Percentiles rank a stretch among this genome's conserved stretches.
phyloP scores from a whole-genome alignment of 1,140 invertebrate genomes.

The Oryzaephilus surinamensis region DNA sequence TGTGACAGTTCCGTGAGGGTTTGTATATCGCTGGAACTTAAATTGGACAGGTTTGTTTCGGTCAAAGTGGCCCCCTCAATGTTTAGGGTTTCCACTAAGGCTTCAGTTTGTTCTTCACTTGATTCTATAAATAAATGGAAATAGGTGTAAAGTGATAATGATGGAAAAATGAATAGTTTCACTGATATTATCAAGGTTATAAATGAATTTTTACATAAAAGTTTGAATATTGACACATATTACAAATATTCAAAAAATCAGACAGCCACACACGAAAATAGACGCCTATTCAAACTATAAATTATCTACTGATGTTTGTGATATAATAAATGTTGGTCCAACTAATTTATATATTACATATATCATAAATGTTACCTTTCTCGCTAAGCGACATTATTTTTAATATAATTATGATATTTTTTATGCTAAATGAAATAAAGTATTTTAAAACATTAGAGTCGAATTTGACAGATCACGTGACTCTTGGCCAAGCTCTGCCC shows the following conservation, averaged over 20 bases:
- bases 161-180: slow-evolving; percentile 3
- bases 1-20: slow-evolving; percentile 24
- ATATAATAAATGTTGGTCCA: background rate
- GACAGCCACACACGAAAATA: slow-evolving; percentile 4
- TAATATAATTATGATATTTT: slow-evolving; percentile 11
- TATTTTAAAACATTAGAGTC: slow-evolving; percentile 27
- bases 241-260: slow-evolving; percentile 3
- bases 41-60: slow-evolving; percentile 12
- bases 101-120: slow-evolving; percentile 13
- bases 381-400: slow-evolving; percentile 16
- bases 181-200: background rate
- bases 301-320: background rate
- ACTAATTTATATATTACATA: background rate
- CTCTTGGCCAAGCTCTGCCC: no score
- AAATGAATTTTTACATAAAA: background rate
- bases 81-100: slow-evolving; percentile 19
- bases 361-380: slow-evolving; percentile 12
- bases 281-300: slow-evolving; percentile 13
- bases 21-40: slow-evolving; percentile 21
- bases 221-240: slow-evolving; percentile 8
- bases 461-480: slow-evolving; percentile 26
- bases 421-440: slow-evolving; percentile 15
- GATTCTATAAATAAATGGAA: slow-evolving; percentile 7
- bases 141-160: background rate
- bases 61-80: slow-evolving; percentile 18